Base-by-base conservation (phyloP, 1,140 invertebrate species). In the Pomacea maculata region DNA sequence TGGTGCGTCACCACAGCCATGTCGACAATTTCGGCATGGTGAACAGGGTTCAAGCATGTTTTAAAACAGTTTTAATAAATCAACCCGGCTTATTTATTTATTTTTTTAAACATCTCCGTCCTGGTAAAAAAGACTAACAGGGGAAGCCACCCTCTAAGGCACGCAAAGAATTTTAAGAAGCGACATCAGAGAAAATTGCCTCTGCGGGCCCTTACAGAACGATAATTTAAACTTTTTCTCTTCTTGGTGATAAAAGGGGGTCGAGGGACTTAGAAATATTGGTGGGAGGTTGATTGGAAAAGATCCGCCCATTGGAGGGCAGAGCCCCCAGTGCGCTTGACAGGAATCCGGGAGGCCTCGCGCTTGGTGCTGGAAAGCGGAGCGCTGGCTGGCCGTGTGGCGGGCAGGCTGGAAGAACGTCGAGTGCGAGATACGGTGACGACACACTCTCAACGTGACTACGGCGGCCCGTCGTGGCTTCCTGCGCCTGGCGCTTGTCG, bases 271-370 rank as follows among this genome's bases (percentile, higher is more conserved):
- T 61, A 17, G 57, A 75, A 57, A 25, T 75, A 75, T 75, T 75
- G 75, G 54, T 64, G 75, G 75, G 75, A 67, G 25, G 75, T 77
- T 67, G 75, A 77, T 67, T 67, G 75, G n/a, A 68, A 77, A 67
- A 25, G 75, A 34, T 77, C 75, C 75, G 75, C 75, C 75, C 75
- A 77, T n/a, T 54, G 17, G 75, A 57, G 75, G 75, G 12, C 61
- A 29, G 75, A 65, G 25, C 45, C 25, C 17, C 25, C 21, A 7
- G 74, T 63, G 15, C 57, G 45, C 57, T 77, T 79, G 78, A 71
- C 70, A 79, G 67, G 45, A 7, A 11, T 70, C 67, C n/a, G 21
- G n/a, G 14, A 25, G 29, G 67, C 21, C n/a, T 12, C 29, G 67
- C 67, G 21, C 67, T n/a, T 70, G 14, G 67, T 70, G 29, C 64